Evolutionary conservation across 2,888 invertebrate species (phyloP).

Genomic region (Quadroppia sp.): DNA sequence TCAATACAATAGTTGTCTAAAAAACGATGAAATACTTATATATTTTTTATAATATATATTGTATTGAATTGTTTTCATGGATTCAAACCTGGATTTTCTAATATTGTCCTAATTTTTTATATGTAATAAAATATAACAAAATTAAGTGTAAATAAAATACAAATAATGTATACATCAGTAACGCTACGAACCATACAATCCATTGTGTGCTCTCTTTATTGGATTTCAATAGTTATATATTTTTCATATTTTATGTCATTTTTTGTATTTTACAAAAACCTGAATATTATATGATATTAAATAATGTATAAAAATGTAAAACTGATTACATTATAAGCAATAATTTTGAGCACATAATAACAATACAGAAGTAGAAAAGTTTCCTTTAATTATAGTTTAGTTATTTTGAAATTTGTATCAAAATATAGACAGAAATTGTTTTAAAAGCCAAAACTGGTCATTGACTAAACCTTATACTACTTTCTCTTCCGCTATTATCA

Average conservation of each 20-base stretch:
- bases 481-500: neutral
- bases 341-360: neutral
- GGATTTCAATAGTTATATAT: conserved; percentile 1
- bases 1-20: neutral
- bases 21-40: neutral
- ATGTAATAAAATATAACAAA: neutral
- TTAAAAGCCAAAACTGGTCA: neutral
- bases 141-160: conserved; percentile 14
- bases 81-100: neutral
- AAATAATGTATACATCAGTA: neutral
- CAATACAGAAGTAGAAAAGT: conserved; percentile 4
- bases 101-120: neutral
- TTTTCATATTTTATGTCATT: conserved; percentile 7
- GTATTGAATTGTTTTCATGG: neutral
- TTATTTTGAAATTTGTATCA: neutral
- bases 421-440: neutral
- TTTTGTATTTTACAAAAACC: neutral
- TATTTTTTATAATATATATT: neutral
- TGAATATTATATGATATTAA: neutral
- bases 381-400: neutral
- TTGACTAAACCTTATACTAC: neutral
- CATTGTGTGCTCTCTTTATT: conserved; percentile 1
- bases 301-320: neutral
- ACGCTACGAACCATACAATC: conserved; percentile 7
- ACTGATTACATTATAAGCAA: too few species aligned